These are phyloP conservation scores for Tromatobia lineatoria DNA, from an alignment of 2,888 invertebrate species.

Conservation along the genomic window DNA sequence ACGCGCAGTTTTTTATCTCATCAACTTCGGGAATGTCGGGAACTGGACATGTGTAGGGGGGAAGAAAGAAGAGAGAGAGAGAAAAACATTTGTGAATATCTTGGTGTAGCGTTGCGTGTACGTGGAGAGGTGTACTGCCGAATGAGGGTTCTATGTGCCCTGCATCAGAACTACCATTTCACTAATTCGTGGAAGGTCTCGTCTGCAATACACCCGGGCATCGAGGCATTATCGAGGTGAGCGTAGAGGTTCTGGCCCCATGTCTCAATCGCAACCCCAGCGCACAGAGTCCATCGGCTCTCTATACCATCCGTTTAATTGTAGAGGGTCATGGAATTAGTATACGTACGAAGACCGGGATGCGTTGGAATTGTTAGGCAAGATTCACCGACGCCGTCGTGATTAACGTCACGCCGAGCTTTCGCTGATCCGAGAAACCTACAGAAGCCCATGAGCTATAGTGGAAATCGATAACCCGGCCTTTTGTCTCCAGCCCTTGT, in stretches of 20 bases:
- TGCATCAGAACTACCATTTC: constrained; percentile 37
- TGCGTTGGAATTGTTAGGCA: constrained; percentile 58
- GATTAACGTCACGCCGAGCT: constrained; percentile 61
- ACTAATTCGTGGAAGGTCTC: constrained; percentile 54
- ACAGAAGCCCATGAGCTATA: constrained; percentile 33
- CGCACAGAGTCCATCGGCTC: constrained; percentile 24
- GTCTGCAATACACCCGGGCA: constrained; percentile 36
- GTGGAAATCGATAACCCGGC: constrained; percentile 61
- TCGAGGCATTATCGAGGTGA: constrained; percentile 56
- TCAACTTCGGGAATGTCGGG: too few relatives aligned
- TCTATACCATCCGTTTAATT: constrained; percentile 24
- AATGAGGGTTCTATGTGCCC: neutral
- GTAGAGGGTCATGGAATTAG: constrained; percentile 54
- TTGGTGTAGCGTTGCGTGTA: neutral
- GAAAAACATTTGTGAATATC: too few relatives aligned
- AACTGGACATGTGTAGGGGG: too few relatives aligned
- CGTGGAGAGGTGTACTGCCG: neutral
- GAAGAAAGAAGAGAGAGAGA: too few relatives aligned
- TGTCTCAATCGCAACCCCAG: constrained; percentile 57
- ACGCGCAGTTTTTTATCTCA: too few relatives aligned
- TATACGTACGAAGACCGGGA: constrained; percentile 43
- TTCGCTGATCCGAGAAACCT: constrained; percentile 54
- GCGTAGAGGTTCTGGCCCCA: constrained; percentile 38
- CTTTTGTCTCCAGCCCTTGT: constrained; percentile 56
- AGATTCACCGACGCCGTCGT: constrained; percentile 65